These are phyloP conservation scores for Cephalopholis sonnerati DNA, from an alignment of 2,113 vertebrate genomes.

Conservation along the genomic window DNA sequence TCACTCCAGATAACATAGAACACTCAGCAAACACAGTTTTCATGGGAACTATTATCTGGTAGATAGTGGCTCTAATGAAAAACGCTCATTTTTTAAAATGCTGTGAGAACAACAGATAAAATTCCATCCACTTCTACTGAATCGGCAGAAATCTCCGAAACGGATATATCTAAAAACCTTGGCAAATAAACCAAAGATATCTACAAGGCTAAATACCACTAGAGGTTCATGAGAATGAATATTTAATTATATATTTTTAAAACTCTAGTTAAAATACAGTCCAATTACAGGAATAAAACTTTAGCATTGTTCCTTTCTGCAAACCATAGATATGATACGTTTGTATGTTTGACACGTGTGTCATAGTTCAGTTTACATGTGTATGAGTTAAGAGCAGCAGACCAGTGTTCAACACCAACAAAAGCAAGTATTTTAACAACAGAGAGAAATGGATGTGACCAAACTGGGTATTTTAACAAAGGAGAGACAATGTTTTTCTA, in stretches of 20 bases:
- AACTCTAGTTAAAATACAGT: background rate
- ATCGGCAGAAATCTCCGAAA: background rate
- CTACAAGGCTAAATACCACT: background rate
- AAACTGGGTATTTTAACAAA: too few species aligned
- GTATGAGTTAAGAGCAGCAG: too few species aligned
- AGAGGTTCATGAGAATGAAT: background rate
- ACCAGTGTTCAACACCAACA: too few species aligned
- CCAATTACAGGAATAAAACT: too few species aligned
- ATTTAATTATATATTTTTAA: background rate
- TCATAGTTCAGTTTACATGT: too few species aligned
- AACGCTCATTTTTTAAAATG: background rate
- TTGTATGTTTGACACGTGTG: too few species aligned
- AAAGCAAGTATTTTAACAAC: too few species aligned
- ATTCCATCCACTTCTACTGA: background rate
- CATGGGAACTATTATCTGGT: background rate
- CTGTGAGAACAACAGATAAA: conserved; percentile 12
- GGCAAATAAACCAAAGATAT: background rate
- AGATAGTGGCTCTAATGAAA: background rate
- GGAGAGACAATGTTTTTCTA: too few species aligned
- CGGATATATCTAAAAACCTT: background rate
- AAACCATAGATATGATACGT: too few species aligned
- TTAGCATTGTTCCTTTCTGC: too few species aligned
- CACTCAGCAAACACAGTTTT: conserved; percentile 16
- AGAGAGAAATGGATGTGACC: too few species aligned
- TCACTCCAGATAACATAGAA: background rate